A percentile compares a stretch with the other conserved stretches of the same genome.
These are phyloP conservation scores for Muntiacus reevesi DNA, from an alignment of 2,113 vertebrate genomes.

Conservation along the genomic window DNA sequence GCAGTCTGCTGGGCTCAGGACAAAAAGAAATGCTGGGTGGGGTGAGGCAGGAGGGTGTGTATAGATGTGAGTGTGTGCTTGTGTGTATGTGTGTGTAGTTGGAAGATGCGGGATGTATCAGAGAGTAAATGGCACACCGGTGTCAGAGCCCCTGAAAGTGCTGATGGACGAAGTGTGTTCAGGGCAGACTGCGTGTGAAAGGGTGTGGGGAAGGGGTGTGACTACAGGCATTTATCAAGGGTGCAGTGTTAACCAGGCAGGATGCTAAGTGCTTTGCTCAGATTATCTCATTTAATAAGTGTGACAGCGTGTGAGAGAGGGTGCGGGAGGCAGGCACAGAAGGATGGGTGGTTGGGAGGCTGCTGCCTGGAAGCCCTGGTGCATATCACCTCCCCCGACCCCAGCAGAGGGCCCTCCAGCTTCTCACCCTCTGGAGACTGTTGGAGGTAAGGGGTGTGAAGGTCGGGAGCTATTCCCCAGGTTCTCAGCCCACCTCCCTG, in stretches of 20 bases:
- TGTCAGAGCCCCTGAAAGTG: background rate
- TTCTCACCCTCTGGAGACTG: background rate
- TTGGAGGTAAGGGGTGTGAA: background rate
- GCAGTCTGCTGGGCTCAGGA: background rate
- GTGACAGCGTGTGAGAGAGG: background rate
- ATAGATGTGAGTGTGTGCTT: background rate
- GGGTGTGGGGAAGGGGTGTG: background rate
- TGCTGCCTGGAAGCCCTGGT: background rate
- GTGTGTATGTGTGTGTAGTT: background rate
- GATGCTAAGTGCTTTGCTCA: constrained; percentile 8
- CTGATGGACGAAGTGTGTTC: background rate
- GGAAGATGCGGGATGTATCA: background rate
- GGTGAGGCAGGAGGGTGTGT: background rate
- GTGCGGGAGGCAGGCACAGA: background rate
- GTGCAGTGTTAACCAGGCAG: background rate
- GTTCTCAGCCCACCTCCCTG: background rate
- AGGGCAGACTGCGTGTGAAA: background rate
- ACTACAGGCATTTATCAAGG: background rate
- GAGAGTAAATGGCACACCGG: fast-evolving
- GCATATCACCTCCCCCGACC: no score
- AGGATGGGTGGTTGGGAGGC: background rate
- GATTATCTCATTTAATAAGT: constrained; percentile 47
- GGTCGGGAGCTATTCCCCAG: background rate
- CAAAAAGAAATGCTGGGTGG: background rate
- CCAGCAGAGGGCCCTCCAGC: background rate